Evolutionary conservation across 2,113 vertebrate species (phyloP).

Genomic region (Xyrauchen texanus): DNA sequence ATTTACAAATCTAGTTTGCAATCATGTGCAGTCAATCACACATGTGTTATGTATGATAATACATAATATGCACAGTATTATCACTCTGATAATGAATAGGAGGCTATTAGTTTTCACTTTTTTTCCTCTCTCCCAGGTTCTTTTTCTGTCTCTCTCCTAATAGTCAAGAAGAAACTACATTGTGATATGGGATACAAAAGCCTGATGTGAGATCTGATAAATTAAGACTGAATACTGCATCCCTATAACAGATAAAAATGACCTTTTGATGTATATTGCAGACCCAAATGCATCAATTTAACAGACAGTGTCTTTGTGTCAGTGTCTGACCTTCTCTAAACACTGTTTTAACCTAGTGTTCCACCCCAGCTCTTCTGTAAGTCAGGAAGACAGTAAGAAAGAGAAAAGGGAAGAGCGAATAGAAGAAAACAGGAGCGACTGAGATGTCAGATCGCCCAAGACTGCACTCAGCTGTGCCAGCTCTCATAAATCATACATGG

Average conservation of each 20-base stretch:
- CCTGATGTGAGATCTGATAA: slow-evolving; percentile 5
- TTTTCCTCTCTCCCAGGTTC: neutral
- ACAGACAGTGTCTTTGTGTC: slow-evolving; percentile 7
- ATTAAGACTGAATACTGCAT: neutral
- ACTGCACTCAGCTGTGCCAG: slow-evolving; percentile 53
- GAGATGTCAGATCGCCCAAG: slow-evolving; percentile 51
- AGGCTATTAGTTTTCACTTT: neutral
- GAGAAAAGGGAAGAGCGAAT: slow-evolving; percentile 22
- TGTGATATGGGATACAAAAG: slow-evolving; percentile 20
- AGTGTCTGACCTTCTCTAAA: neutral
- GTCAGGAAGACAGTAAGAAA: slow-evolving; percentile 43
- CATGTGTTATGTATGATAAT: neutral
- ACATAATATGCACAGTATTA: neutral
- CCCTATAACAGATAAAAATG: slow-evolving; percentile 23
- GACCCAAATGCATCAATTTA: neutral
- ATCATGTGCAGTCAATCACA: neutral
- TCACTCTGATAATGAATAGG: neutral
- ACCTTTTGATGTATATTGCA: slow-evolving; percentile 8
- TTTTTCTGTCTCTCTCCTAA: slow-evolving; percentile 1
- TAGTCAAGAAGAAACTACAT: neutral
- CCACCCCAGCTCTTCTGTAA: slow-evolving; percentile 38
- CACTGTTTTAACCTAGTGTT: slow-evolving; percentile 14
- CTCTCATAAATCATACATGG: slow-evolving; percentile 55
- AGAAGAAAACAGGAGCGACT: slow-evolving; percentile 48
- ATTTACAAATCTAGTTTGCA: neutral